Conservation (phyloP, 2,113 vertebrate genomes). For the Lathamus discolor region DNA sequence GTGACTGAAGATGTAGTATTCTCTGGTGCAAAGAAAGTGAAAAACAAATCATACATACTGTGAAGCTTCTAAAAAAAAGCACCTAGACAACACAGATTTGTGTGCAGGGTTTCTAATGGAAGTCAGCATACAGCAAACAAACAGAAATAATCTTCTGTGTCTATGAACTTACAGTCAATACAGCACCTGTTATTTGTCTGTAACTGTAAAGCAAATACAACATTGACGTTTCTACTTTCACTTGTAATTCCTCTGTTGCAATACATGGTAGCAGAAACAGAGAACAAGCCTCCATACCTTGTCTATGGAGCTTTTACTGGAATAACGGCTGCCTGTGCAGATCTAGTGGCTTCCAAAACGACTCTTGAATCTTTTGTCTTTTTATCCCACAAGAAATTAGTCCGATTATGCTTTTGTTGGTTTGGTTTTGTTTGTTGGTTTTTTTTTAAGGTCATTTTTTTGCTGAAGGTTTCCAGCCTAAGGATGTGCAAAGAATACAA, state of each 20-base stretch:
- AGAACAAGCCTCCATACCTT: neutral
- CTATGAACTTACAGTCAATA: neutral
- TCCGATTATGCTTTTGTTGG: neutral
- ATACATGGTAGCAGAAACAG: neutral
- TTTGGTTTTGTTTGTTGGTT: no score
- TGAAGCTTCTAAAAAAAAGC: neutral
- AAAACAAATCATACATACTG: neutral
- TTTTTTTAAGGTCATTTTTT: neutral
- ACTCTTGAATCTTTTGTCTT: neutral
- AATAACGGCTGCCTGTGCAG: accelerated
- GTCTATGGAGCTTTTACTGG: neutral
- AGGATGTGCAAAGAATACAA: neutral
- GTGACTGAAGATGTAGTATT: neutral
- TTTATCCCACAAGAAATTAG: neutral
- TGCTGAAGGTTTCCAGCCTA: neutral
- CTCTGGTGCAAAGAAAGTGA: neutral
- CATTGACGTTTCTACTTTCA: neutral
- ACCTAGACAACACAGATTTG: neutral
- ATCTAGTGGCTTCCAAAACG: neutral
- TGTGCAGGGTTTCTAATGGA: neutral
- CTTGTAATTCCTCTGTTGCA: neutral
- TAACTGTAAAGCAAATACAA: neutral
- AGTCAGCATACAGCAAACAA: neutral
- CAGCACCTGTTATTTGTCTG: neutral
- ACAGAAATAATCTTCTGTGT: neutral